phyloP scores from a whole-genome alignment of 1,140 invertebrate species.

The Nomia melanderi region DNA sequence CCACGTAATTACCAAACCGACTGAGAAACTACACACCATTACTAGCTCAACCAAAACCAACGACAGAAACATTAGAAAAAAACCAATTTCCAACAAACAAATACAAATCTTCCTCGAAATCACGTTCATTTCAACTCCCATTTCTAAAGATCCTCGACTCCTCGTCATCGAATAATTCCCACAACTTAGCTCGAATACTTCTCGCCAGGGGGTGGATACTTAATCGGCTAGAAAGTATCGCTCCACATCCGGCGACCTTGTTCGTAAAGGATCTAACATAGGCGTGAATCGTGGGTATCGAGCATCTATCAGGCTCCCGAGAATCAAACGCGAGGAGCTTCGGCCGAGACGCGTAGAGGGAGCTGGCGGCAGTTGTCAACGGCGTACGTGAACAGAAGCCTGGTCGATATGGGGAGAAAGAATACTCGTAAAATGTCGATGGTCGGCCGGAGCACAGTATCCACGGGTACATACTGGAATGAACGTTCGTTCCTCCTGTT shows the following conservation, averaged over 20 bases:
- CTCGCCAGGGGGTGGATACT: no score
- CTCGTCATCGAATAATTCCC: no score
- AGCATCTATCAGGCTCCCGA: constrained; percentile 32
- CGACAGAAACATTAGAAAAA: no score
- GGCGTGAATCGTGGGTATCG: constrained; percentile 45
- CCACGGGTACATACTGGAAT: constrained; percentile 29
- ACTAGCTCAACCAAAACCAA: no score
- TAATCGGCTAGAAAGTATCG: constrained; percentile 62
- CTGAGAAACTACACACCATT: no score
- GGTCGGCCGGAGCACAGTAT: constrained; percentile 1
- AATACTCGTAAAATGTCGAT: constrained; percentile 23
- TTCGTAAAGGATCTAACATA: constrained; percentile 63
- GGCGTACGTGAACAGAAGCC: constrained; percentile 41
- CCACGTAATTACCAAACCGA: no score
- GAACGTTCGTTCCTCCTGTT: background rate
- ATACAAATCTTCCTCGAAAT: no score
- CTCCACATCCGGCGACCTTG: constrained; percentile 65
- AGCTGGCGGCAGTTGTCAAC: constrained; percentile 46
- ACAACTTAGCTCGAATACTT: no score
- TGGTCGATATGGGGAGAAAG: constrained; percentile 43
- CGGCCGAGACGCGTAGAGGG: constrained; percentile 26
- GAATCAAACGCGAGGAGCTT: constrained; percentile 36
- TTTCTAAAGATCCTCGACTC: no score
- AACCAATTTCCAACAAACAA: no score
- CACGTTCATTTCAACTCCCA: no score